phyloP scores from a whole-genome alignment of 2,113 vertebrate species.

The Anolis carolinensis region DNA sequence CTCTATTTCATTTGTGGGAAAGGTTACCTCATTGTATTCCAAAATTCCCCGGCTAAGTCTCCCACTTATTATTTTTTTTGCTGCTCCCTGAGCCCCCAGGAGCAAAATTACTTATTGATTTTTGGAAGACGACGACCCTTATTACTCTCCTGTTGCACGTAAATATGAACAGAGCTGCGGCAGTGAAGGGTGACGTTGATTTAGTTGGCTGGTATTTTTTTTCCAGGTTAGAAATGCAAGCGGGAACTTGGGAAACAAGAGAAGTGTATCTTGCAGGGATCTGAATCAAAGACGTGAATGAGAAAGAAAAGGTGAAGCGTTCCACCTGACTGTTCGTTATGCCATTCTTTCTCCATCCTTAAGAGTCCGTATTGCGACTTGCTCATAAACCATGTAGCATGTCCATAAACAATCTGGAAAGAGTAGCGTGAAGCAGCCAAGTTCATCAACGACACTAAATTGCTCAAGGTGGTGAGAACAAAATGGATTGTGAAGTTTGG shows the following conservation, averaged over 20 bases:
- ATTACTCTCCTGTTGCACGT: background rate
- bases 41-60: background rate
- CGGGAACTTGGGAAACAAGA: background rate
- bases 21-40: too few relatives aligned
- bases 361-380: too few relatives aligned
- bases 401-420: too few relatives aligned
- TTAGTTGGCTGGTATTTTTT: background rate
- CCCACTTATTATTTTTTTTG: background rate
- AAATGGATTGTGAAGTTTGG: too few relatives aligned
- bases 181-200: rapidly evolving
- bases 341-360: too few relatives aligned
- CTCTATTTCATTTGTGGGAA: too few relatives aligned
- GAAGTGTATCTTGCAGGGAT: background rate
- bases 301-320: background rate
- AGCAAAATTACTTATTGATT: slow-evolving; percentile 40
- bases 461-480: too few relatives aligned
- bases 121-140: slow-evolving; percentile 9
- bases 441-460: too few relatives aligned
- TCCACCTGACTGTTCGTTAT: background rate
- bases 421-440: too few relatives aligned
- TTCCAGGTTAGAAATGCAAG: background rate
- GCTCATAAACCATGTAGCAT: too few relatives aligned
- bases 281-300: background rate
- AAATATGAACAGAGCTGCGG: background rate
- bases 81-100: background rate